Conservation (phyloP, 2,113 vertebrate species). For the human region GRCh38 chr9:31164001-31164500, state of each 20-base stretch:
- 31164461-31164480: not conserved
- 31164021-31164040: not conserved
- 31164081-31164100: not conserved
- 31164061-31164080: not conserved
- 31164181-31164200: no score
- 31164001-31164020: not conserved
- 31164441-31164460: not conserved
- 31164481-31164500: not conserved
- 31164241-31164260: no score
- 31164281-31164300: no score
- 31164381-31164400: not conserved
- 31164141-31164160: no score
- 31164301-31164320: not conserved
- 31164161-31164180: not conserved
- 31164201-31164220: not conserved
- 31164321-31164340: not conserved
- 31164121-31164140: not conserved
- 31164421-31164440: not conserved
- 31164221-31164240: not conserved
- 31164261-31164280: no score
- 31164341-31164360: not conserved
- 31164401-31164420: no score
- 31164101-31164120: not conserved
- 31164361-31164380: not conserved
- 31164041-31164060: no score